Evolutionary conservation across 1,140 invertebrate genomes (phyloP).

Genomic region (Diploscapter pachys): DNA sequence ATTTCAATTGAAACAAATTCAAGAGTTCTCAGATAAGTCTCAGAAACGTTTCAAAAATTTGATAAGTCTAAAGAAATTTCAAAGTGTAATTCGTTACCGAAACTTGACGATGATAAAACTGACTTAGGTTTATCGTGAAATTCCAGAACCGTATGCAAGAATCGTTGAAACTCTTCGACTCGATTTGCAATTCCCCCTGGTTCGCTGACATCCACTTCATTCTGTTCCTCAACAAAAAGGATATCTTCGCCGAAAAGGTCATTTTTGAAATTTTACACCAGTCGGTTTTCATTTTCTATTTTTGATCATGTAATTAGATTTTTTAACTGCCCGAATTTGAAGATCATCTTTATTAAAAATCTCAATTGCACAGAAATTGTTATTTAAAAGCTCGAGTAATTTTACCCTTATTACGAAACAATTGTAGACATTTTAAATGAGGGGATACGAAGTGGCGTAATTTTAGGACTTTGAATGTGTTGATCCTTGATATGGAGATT

Average conservation of each 20-base stretch:
- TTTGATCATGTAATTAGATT: too few relatives aligned
- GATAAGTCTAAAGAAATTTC: background rate
- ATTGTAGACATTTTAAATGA: too few relatives aligned
- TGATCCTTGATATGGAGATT: too few relatives aligned
- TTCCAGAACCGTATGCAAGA: constrained; percentile 60
- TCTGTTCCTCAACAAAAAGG: constrained; percentile 59
- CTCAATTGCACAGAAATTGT: too few relatives aligned
- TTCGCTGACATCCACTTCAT: constrained; percentile 60
- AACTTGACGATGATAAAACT: background rate
- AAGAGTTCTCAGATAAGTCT: background rate
- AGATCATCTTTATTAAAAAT: too few relatives aligned
- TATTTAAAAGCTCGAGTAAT: too few relatives aligned
- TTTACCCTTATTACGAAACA: too few relatives aligned
- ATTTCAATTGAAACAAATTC: background rate
- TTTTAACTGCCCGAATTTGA: too few relatives aligned
- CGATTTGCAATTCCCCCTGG: constrained; percentile 59
- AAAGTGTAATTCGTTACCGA: background rate
- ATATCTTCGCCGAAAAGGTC: background rate
- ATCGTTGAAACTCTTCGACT: constrained; percentile 59
- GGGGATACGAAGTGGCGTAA: too few relatives aligned
- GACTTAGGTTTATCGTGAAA: background rate
- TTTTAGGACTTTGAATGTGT: too few relatives aligned
- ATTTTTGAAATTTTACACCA: background rate
- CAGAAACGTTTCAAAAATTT: background rate
- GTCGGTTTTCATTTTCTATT: too few relatives aligned